Evolutionary conservation across 2,113 vertebrate genomes (phyloP).

Genomic region (Sitta europaea): DNA sequence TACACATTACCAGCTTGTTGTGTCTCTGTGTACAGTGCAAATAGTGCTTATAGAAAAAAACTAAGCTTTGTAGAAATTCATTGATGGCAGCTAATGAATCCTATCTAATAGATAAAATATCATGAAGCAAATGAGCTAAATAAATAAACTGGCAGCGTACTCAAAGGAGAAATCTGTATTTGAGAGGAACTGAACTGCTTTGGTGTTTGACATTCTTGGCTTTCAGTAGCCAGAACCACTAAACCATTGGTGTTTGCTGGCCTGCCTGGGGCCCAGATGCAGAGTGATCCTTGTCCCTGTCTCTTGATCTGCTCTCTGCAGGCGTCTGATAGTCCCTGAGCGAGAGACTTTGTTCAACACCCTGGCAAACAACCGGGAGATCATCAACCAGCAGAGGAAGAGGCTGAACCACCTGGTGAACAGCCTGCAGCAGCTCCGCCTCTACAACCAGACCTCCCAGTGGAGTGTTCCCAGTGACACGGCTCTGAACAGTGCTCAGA

Average conservation of each 20-base stretch:
- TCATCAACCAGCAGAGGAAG: slow-evolving; percentile 93
- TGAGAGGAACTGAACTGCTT: neutral
- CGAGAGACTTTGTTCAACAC: slow-evolving; percentile 89
- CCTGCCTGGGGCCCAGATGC: neutral
- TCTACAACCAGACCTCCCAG: slow-evolving; percentile 81
- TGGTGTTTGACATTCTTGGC: neutral
- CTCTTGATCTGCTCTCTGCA: slow-evolving; percentile 37
- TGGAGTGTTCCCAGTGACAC: slow-evolving; percentile 63
- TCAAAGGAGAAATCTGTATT: neutral
- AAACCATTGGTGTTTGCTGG: neutral
- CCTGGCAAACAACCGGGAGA: slow-evolving; percentile 89
- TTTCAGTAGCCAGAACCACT: neutral
- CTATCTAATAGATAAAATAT: neutral
- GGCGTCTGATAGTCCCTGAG: slow-evolving; percentile 87
- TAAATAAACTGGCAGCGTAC: neutral
- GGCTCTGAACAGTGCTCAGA: slow-evolving; percentile 32
- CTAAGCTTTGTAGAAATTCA: neutral
- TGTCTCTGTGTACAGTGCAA: neutral
- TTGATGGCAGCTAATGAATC: neutral
- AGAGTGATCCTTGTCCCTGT: neutral
- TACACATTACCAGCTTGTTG: rapidly evolving
- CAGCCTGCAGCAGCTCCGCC: slow-evolving; percentile 83
- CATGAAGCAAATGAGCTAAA: neutral
- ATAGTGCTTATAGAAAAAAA: neutral
- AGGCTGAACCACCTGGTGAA: slow-evolving; percentile 82